A percentile compares a stretch with the other conserved stretches of the same genome.
These are phyloP conservation scores for Mastigias papua DNA, from an alignment of 30 jellyfish, hydroid and myxozoan species.

Conservation along the genomic window DNA sequence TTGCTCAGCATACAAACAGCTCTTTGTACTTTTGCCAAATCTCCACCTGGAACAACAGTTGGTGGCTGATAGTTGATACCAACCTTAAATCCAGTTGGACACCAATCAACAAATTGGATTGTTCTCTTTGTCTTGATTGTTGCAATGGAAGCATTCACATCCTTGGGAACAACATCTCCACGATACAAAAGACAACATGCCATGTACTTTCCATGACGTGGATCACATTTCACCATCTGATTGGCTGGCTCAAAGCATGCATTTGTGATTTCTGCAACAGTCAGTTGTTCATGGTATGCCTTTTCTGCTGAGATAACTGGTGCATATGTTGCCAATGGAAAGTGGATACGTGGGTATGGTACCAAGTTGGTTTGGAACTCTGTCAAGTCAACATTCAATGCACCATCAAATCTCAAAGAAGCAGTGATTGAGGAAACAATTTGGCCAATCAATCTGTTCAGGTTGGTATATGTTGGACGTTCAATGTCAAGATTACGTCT, in stretches of 20 bases:
- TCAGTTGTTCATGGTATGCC: conserved; percentile 93
- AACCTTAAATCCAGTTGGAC: conserved; percentile 98
- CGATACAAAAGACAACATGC: conserved; percentile 97
- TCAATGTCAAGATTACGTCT: too few relatives aligned
- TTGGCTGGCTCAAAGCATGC: conserved; percentile 98
- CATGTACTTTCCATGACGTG: conserved; percentile 97
- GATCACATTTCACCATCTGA: conserved; percentile 97
- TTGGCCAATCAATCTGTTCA: too few relatives aligned
- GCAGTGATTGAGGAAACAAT: too few relatives aligned
- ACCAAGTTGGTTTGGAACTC: conserved; percentile 96
- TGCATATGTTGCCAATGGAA: conserved; percentile 93
- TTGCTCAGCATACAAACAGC: conserved; percentile 98
- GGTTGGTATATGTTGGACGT: too few relatives aligned
- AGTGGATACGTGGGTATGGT: conserved; percentile 96
- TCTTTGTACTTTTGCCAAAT: conserved; percentile 92
- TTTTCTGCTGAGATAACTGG: conserved; percentile 92
- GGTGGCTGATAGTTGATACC: conserved; percentile 99
- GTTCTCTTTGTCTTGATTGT: conserved; percentile 96
- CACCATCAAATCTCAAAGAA: too few relatives aligned
- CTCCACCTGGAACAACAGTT: conserved; percentile 98
- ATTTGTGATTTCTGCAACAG: conserved; percentile 95
- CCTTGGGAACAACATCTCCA: conserved; percentile 98
- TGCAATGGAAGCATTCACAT: conserved; percentile 95
- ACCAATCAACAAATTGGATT: conserved; percentile 97
- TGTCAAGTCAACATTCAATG: conserved; percentile 91